Conservation (phyloP, 1,140 invertebrate genomes). For the Aphidius ervi region DNA sequence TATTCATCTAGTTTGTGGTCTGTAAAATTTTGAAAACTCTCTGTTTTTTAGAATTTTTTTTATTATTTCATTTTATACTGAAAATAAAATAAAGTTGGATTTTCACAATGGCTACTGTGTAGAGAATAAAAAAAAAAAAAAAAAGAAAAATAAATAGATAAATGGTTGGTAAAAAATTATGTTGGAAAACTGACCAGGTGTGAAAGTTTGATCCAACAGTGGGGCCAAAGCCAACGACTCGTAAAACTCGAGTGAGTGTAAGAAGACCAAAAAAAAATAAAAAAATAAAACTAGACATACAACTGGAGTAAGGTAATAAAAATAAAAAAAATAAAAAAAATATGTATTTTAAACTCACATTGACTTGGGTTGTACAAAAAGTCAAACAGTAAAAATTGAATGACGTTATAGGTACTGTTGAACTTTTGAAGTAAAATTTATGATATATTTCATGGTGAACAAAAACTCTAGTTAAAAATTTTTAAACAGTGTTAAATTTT, state of each 20-base stretch:
- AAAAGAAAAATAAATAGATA: too few relatives aligned
- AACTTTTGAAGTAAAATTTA: conserved; percentile 24
- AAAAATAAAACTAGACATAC: background rate
- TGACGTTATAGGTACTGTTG: conserved; percentile 5
- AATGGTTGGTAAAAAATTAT: too few relatives aligned
- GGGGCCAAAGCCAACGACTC: conserved; percentile 2
- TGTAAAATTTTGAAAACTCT: too few relatives aligned
- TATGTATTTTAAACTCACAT: conserved; percentile 4
- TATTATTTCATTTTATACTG: too few relatives aligned
- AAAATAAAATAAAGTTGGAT: too few relatives aligned
- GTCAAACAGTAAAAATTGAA: conserved; percentile 22
- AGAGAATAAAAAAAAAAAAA: too few relatives aligned
- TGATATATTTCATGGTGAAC: conserved; percentile 14
- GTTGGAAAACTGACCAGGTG: too few relatives aligned
- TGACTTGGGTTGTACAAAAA: conserved; percentile 8
- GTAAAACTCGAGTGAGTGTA: conserved; percentile 10
- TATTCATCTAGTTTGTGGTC: too few relatives aligned
- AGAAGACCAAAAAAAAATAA: background rate
- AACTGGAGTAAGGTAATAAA: background rate
- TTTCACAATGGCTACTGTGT: too few relatives aligned
- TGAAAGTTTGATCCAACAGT: too few relatives aligned
- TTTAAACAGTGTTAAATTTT: conserved; percentile 5
- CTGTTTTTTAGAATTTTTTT: too few relatives aligned
- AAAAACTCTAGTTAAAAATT: conserved; percentile 10
- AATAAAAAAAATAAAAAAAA: background rate